Evolutionary conservation across 2,888 invertebrate genomes (phyloP).

Genomic region (Tachystola acroxantha): DNA sequence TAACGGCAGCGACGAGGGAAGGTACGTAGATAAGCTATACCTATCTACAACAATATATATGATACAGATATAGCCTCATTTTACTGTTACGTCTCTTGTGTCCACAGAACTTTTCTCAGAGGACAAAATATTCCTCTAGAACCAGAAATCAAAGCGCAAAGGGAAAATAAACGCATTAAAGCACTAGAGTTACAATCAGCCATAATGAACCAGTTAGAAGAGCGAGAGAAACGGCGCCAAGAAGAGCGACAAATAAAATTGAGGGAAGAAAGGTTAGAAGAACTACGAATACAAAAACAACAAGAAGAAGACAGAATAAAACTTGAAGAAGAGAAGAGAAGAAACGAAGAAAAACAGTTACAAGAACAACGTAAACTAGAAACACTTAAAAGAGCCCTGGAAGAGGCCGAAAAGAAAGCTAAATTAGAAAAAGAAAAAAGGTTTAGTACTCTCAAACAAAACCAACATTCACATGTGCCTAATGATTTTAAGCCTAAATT

Average conservation of each 20-base stretch:
- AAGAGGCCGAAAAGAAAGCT: conserved; percentile 86
- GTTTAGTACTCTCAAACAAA: conserved; percentile 51
- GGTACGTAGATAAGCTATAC: conserved; percentile 42
- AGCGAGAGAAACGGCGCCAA: conserved; percentile 85
- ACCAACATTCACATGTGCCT: conserved; percentile 23
- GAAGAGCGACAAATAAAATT: conserved; percentile 86
- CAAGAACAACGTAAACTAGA: conserved; percentile 85
- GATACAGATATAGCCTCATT: too few species aligned
- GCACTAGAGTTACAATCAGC: conserved; percentile 92
- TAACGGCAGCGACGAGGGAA: conserved; percentile 70
- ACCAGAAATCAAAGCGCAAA: conserved; percentile 86
- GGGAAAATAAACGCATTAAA: conserved; percentile 88
- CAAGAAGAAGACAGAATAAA: conserved; percentile 83
- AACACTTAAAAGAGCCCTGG: conserved; percentile 86
- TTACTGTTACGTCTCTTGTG: not conserved
- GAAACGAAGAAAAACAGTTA: conserved; percentile 82
- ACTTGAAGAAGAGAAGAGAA: conserved; percentile 84
- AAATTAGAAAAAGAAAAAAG: conserved; percentile 81
- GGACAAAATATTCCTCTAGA: conserved; percentile 93
- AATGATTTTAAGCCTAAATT: conserved; percentile 32
- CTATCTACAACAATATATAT: too few species aligned
- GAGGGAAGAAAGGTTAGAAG: conserved; percentile 89
- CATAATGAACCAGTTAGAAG: conserved; percentile 90
- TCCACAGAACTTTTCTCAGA: conserved; percentile 82
- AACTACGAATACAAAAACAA: conserved; percentile 85